Percentiles rank a stretch among this genome's conserved stretches.
These are phyloP conservation scores for Eriocheir sinensis DNA, from an alignment of 1,140 invertebrate genomes.

Conservation along the genomic window DNA sequence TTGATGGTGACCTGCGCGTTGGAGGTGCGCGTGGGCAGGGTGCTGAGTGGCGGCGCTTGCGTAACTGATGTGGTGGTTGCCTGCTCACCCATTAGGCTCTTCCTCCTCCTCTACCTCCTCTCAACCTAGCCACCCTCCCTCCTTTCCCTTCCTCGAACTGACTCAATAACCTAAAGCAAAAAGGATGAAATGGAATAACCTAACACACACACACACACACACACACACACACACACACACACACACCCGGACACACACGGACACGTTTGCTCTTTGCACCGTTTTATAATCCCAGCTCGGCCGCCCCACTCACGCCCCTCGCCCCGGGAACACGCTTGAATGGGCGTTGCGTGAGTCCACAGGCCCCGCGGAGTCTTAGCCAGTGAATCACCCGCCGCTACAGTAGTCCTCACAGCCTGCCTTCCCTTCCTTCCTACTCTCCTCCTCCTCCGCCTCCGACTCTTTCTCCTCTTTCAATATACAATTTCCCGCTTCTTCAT, in stretches of 20 bases:
- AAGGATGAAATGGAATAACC: background rate
- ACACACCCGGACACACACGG: no score
- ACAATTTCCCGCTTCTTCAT: no score
- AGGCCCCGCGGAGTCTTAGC: background rate
- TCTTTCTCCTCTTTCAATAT: no score
- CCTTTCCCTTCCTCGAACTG: background rate
- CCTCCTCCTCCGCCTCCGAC: background rate
- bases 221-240: background rate
- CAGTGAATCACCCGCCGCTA: background rate
- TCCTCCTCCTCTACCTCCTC: background rate
- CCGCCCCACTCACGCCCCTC: conserved; percentile 6
- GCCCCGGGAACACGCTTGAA: background rate
- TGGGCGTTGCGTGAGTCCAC: background rate
- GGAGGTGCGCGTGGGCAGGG: no score
- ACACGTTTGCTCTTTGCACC: background rate
- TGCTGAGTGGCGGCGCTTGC: no score
- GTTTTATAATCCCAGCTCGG: background rate
- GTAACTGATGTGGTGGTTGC: no score
- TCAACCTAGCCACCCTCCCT: background rate
- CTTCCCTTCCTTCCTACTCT: background rate
- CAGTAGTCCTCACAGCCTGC: background rate
- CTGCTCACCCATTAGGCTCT: no score
- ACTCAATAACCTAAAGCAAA: background rate
- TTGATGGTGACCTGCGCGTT: no score
- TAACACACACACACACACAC: background rate